Evolutionary conservation across 2,113 vertebrate genomes (phyloP), one percentile per base, ranked within the genome.

Genomic region (Trogon melanurus): DNA sequence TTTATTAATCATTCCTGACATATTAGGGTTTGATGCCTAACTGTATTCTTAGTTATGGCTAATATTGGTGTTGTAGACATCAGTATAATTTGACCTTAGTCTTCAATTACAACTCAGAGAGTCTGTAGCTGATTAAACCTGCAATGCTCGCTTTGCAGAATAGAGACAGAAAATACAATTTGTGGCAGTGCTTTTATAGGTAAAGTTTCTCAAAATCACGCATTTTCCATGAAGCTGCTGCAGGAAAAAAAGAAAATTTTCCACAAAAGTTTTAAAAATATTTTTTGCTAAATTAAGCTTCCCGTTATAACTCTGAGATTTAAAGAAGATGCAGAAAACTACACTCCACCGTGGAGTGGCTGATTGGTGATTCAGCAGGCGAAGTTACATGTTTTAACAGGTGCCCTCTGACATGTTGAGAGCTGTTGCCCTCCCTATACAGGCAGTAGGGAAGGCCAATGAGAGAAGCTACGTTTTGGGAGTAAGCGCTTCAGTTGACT

Each of bases 271-370:
- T 61, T 73, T 73, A 29, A 45, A 5, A 62, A 25, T 50, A 13
- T 22, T 61, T 5, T 41, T 20, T 44, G 10, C n/a, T 60, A 41
- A 72, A 17, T 83, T 73, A 61, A 69, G 2, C 30, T 57, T 88
- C 3, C 8, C 8, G 9, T 45, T 73, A 38, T 6, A 62, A 6
- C 23, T 70, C 36, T 73, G 7, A 2, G 1, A 2, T 45, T 76
- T 83, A 73, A 72, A 36, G 44, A 64, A 30, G 16, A 16, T 14
- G 5, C 1, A 21, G 14, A 75, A 65, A 36, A 61, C 20, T 51
- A 4, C 2, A 5, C 2, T 53, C 9, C 11, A 19, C 7, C 5
- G 5, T 53, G 16, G 32, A 8, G 2, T 41, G 1, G 4, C 23
- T 61, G 22, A 27, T 50, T 3, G 0, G 13, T 53, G 27, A 38